Evolutionary conservation across 35 echinoderm and acorn worm genomes (phyloP).

Genomic region (Lytechinus pictus): DNA sequence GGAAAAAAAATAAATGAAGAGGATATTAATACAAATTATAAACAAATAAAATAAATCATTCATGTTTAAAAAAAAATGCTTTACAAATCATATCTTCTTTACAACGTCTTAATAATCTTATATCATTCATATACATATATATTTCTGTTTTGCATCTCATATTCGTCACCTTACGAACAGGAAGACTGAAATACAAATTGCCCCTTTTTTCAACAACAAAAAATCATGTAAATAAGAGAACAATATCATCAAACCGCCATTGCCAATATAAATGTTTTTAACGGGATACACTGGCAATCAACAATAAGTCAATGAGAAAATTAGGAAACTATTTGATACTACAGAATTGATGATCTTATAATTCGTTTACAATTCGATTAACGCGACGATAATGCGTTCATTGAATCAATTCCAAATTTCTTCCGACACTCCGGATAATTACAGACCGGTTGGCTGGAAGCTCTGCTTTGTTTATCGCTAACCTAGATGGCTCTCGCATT

Average conservation of each 20-base stretch:
- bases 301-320: background rate
- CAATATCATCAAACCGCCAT: background rate
- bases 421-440: background rate
- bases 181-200: no score
- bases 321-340: background rate
- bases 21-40: background rate
- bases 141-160: no score
- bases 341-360: background rate
- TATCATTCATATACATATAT: no score
- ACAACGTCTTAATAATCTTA: no score
- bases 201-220: no score
- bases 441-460: background rate
- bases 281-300: background rate
- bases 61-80: no score
- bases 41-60: no score
- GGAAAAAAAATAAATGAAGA: background rate
- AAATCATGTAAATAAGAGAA: background rate
- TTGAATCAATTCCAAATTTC: background rate
- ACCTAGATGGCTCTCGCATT: background rate
- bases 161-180: no score
- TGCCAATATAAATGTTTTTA: background rate
- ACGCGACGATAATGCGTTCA: background rate
- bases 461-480: constrained; percentile 1
- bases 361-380: background rate
- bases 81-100: no score